Evolutionary conservation across 2,888 invertebrate genomes (phyloP), one percentile per base, ranked within the genome.

Genomic region (Drosophila koepferae): DNA sequence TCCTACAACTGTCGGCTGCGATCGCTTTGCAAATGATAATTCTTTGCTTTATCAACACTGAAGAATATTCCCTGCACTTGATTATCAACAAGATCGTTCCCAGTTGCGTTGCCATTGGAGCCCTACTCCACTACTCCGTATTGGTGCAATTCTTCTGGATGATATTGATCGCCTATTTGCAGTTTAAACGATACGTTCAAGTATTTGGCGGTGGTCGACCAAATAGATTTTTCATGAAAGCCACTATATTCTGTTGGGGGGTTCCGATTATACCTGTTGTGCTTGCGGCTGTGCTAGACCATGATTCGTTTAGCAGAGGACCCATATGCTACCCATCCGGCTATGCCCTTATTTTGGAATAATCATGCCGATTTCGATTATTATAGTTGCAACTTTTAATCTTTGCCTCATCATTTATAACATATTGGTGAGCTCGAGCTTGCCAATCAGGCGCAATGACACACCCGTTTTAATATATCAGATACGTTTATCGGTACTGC

Each of bases 111-210:
- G 90, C 93, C 18, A 93, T 95, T 28, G 95, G 96, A 6, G 94
- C 95, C 10, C 81, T 94, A 20, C 91, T 96, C 7, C 96, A 96
- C 86, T 96, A 96, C 90, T 95, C 95, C 18, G 94, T 96, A 34
- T 91, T 96, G n/a, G 94, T 95, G 2, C 95, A 95, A 77, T 96
- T 96, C 81, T 94, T 94, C 88, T 96, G 96, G 96, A 96, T 96
- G 96, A 91, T 96, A 51, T 95, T 96, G 63, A 95, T 96, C 66
- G 96, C 95, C 1, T 93, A 95, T 69, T 92, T 96, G 63, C 96
- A 96, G 90, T 96, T 95, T 90, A 94, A 95, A 51, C 93, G 95
- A 65, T 96, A 96, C 82, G 96, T 96, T 8, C 94, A 94, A 80
- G 95, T 96, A 10, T 93, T 96, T 64, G 95, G 95, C 0, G 86